Evolutionary conservation across 2,113 vertebrate species (phyloP), one percentile per base, ranked within the genome.

Genomic region (Platichthys stellatus): DNA sequence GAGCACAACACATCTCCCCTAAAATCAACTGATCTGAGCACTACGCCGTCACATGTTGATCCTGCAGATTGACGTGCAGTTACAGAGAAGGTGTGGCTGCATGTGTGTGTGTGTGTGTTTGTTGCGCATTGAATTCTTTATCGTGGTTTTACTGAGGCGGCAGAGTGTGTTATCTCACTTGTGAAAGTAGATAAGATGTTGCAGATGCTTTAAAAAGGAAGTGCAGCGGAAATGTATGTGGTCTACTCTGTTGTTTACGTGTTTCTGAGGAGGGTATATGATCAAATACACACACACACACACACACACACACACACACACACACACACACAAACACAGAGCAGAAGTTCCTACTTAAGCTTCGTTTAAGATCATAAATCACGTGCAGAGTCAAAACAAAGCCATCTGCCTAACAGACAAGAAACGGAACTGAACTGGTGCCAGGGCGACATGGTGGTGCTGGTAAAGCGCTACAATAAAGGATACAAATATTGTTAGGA

Each of bases 131-230:
- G 59, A 49, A 35, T 78, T 60, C 69, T 24, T 20, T 17, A 8
- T 56, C 5, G 31, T n/a, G 0, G 1, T 23, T 18, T 31, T 20
- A 58, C 24, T 23, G 51, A 72, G 18, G 59, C 57, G 9, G 35
- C 17, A 49, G 45, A 40, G 11, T 20, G 1, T 26, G 43, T 17
- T 13, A 38, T 38, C 51, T 53, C 38, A 31, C 57, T 57, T 4
- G 0, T 72, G 45, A 47, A 14, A 14, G 45, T 2, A 51, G 15
- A 51, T 51, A 49, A 88, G 71, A 31, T 2, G 59, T 47, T 81
- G 24, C 87, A 87, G 74, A 87, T 82, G 81, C 12, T 7, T 26
- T 68, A 65, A 66, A 66, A 20, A 60, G n/a, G 0, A 62, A 74
- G 53, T n/a, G 23, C 40, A 21, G 67, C 26, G 26, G 26, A 74